Evolutionary conservation across 2,888 invertebrate species (phyloP), one percentile per base, ranked within the genome.

Genomic region (Dinocampus coccinellae): DNA sequence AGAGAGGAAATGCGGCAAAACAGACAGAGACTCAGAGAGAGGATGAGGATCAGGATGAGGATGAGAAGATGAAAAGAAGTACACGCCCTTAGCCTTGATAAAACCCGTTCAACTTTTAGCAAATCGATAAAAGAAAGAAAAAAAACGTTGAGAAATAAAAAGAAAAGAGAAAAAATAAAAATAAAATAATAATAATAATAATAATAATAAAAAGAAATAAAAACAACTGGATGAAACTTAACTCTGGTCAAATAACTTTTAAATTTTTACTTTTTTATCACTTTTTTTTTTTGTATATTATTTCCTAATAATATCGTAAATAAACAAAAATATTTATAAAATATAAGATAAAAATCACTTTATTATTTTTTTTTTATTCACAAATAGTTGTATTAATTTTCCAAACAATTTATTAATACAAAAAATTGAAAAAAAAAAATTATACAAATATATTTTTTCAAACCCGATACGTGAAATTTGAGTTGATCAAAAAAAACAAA

Each of bases 1-100:
- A 62, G n/a, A 52, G 61, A 57, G 53, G 55, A 7, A 20, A 47
- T n/a, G 39, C 39, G n/a, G 4, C n/a, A 39, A 47, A 47, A 20
- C 16, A 47, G 16, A 47, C 3, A 16, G 16, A 47, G 11, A 26
- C 34, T 16, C 24, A 34, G n/a, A 26, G 63, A 39, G 24, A 55
- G 60, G 65, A 20, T 10, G 20, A 74, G 29, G 34, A 20, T 24
- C 22, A 53, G 22, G 55, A 42, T 29, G 33, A 60, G 39, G 66
- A 69, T 16, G 16, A 16, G 6, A 16, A 47, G 1, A 16, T 2
- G 1, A 16, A 20, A 47, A 74, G 72, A 72, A 69, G 68, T 70
- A 16, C 16, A 72, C 73, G 66, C 65, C 69, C 65, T 72, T 70
- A 70, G 62, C 70, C 75, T 74, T 72, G 74, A 26, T 70, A 74